Conservation (phyloP, 2,113 vertebrate genomes). For the Mormoops blainvillei region DNA sequence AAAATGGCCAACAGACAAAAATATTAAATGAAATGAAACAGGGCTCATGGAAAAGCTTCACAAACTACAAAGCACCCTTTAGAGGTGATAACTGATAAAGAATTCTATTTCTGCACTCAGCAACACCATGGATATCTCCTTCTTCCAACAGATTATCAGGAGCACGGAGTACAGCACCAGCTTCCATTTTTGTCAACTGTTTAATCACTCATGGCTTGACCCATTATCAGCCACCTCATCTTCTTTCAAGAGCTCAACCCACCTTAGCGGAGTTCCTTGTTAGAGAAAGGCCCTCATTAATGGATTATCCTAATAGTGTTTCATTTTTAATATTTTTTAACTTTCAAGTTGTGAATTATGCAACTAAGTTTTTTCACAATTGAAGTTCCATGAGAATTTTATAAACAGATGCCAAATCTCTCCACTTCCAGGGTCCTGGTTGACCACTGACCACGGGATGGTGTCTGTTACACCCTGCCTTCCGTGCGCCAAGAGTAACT, state of each 20-base stretch:
- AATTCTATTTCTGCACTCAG: background rate
- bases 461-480: accelerated
- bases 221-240: background rate
- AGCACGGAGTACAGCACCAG: accelerated
- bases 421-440: background rate
- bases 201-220: background rate
- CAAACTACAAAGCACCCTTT: background rate
- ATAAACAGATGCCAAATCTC: background rate
- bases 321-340: background rate
- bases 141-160: background rate
- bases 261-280: background rate
- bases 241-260: background rate
- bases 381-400: background rate
- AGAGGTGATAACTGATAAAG: background rate
- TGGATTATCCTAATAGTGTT: background rate
- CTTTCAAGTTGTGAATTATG: background rate
- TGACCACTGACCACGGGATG: background rate
- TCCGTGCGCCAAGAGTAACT: background rate
- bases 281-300: background rate
- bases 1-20: background rate
- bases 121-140: background rate
- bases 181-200: background rate
- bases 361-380: background rate
- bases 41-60: background rate
- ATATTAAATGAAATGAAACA: background rate